These are phyloP conservation scores for Podarcis lilfordi DNA, from an alignment of 2,797 vertebrate species.

Conservation along the genomic window DNA sequence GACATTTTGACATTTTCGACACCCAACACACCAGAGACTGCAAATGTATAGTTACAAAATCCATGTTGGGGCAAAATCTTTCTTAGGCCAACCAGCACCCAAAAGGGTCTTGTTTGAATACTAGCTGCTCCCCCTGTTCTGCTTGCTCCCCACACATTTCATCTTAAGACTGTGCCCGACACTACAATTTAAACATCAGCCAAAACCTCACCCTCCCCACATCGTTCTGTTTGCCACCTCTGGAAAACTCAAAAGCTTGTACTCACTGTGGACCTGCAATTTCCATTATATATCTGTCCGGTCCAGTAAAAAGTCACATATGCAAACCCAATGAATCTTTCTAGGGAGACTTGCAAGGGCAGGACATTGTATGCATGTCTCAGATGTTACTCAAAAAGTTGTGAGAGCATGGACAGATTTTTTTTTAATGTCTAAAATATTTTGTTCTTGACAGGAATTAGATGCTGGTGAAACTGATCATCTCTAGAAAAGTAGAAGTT, in stretches of 20 bases:
- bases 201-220: no score
- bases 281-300: neutral
- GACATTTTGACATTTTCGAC: no score
- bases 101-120: no score
- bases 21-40: no score
- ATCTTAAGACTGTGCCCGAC: no score
- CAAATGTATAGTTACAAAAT: no score
- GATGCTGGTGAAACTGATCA: neutral
- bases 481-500: neutral
- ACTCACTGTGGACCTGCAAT: neutral
- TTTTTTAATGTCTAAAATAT: neutral
- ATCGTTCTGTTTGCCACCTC: no score
- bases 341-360: neutral
- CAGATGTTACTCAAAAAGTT: neutral
- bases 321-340: neutral
- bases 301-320: neutral
- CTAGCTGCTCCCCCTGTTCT: no score
- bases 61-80: no score
- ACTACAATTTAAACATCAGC: neutral
- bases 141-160: no score
- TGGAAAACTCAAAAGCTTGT: no score
- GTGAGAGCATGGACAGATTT: neutral
- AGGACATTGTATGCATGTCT: neutral
- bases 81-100: no score
- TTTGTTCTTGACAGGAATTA: neutral